Evolutionary conservation across 2,113 vertebrate genomes (phyloP).

Genomic region (Lynx canadensis): DNA sequence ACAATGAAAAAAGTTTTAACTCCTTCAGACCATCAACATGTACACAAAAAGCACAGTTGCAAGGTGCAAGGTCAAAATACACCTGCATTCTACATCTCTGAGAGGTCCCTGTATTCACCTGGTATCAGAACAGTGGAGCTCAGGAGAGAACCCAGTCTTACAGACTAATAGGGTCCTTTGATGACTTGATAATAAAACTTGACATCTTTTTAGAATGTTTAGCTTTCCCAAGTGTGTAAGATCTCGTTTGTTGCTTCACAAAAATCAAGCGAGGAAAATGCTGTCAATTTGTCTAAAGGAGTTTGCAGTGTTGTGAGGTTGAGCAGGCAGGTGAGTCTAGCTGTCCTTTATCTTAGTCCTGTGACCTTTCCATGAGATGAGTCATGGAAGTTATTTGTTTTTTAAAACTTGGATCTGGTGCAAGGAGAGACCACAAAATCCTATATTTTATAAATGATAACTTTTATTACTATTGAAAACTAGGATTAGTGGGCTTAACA

Average conservation of each 20-base stretch:
- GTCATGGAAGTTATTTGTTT: neutral
- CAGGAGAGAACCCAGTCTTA: neutral
- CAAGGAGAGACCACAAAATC: neutral
- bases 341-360: no score
- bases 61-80: neutral
- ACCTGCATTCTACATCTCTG: neutral
- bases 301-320: neutral
- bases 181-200: neutral
- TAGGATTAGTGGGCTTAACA: neutral
- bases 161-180: neutral
- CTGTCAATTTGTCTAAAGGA: neutral
- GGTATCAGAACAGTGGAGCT: neutral
- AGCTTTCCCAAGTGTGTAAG: neutral
- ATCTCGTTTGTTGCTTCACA: neutral
- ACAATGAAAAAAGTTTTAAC: neutral
- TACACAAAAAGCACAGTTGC: neutral
- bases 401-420: neutral
- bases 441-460: neutral
- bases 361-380: no score
- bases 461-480: constrained; percentile 16
- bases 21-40: neutral
- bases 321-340: neutral
- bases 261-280: neutral
- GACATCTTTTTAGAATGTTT: neutral
- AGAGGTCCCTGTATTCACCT: neutral